Base-by-base conservation (phyloP, 37 sponge, comb jelly and placozoan species). In the Crambe crambe region DNA sequence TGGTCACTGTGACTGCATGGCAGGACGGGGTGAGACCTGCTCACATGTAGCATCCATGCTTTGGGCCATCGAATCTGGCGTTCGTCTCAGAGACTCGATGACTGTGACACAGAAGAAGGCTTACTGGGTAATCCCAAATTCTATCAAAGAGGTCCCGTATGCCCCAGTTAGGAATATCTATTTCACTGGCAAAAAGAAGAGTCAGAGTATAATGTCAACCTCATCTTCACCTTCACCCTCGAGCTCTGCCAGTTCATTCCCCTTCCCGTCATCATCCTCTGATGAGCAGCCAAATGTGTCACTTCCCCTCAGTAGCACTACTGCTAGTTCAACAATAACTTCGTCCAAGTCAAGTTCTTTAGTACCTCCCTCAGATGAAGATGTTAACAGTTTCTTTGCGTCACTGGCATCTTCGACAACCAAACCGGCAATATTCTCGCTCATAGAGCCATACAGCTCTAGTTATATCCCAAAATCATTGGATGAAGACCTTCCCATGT, bases 1-100 rank as follows among this genome's bases (percentile, higher is more conserved):
- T 44, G 84, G 79, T 0, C 94, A 93, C 75, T 93, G 94, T 62
- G 71, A 89, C 56, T 93, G 94, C 76, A 93, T 89, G 83, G 87
- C 86, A 42, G 90, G 90, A 1, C 75, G 87, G 1, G 88, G 89
- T 21, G 89, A 92, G 64, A 51, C 78, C 31, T 93, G 90, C 72
- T 34, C 79, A 32, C 90, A 93, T 81, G 67, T 86, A 22, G 90
- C 87, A 31, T 71, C 87, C 23, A 25, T 93, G 0, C 76, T 93
- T 2, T 93, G 63, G 65, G 76, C 80, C 26, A 54, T 82, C 22
- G 94, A 82, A 67, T 80, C 81, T 43, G 85, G 74, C 21, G 77
- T 84, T 2, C 22, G 73, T 10, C 73, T 61, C 26, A 80, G 77
- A 59, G 85, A 74, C 15, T 80, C 88, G 36, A 8, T 61, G 37